These are phyloP conservation scores for Zeus faber DNA, from an alignment of 2,113 vertebrate genomes.

Conservation along the genomic window DNA sequence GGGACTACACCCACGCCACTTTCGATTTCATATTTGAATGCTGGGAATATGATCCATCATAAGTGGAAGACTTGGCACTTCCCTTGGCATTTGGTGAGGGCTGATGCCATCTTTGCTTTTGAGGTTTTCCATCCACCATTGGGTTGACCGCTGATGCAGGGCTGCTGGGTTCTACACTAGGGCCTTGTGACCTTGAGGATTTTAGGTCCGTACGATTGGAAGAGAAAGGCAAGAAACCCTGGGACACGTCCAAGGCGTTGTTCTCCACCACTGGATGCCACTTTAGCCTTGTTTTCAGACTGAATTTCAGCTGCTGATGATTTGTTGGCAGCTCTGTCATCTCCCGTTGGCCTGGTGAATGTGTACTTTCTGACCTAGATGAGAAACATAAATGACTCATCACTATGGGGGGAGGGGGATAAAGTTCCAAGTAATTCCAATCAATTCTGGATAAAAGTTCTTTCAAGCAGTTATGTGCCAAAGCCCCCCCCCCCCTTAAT, in stretches of 20 bases:
- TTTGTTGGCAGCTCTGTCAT: not conserved
- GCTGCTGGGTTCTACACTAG: not conserved
- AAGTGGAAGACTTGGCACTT: not conserved
- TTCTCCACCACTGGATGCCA: conserved; percentile 7
- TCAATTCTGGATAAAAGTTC: not conserved
- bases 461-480: too few species aligned
- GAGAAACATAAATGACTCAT: too few species aligned
- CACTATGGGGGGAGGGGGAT: conserved; percentile 11
- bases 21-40: conserved; percentile 27
- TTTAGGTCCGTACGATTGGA: not conserved
- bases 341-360: conserved; percentile 14
- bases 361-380: conserved; percentile 31
- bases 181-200: not conserved
- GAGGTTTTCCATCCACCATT: conserved; percentile 7
- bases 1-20: conserved; percentile 61
- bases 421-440: not conserved
- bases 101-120: conserved; percentile 11
- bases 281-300: conserved; percentile 3
- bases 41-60: not conserved
- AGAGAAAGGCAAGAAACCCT: conserved; percentile 6
- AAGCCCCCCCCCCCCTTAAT: too few species aligned
- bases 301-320: conserved; percentile 1
- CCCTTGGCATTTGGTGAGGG: not conserved
- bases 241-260: not conserved
- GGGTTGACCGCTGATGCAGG: not conserved